These are phyloP conservation scores for Dromiciops gliroides DNA, from an alignment of 2,113 vertebrate species.

Conservation along the genomic window DNA sequence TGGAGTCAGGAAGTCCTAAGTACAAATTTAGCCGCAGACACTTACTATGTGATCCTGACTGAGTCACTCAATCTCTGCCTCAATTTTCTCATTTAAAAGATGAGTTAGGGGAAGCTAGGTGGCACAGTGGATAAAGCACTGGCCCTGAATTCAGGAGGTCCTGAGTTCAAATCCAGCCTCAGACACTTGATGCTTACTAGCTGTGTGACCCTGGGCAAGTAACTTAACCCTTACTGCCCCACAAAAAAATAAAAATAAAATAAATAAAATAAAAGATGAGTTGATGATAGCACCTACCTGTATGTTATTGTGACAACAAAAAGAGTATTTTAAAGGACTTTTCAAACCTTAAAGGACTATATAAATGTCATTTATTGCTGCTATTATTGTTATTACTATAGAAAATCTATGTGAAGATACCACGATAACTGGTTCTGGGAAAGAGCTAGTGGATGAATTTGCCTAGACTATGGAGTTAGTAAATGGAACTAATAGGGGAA, in stretches of 20 bases:
- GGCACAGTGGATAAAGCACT: too few relatives aligned
- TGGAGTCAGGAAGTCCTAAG: not conserved
- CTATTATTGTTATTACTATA: not conserved
- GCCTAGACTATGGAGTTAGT: not conserved
- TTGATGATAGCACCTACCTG: too few relatives aligned
- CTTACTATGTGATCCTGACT: not conserved
- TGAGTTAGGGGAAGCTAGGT: too few relatives aligned
- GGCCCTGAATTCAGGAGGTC: too few relatives aligned
- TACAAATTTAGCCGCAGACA: not conserved
- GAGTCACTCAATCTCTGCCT: not conserved
- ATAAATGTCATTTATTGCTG: not conserved
- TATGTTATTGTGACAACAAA: too few relatives aligned
- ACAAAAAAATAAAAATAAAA: too few relatives aligned
- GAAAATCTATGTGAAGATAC: not conserved
- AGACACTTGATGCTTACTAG: too few relatives aligned
- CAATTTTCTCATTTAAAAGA: not conserved
- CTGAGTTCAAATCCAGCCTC: too few relatives aligned
- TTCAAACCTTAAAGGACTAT: not conserved
- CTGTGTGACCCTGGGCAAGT: too few relatives aligned
- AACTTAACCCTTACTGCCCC: too few relatives aligned
- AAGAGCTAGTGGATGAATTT: not conserved
- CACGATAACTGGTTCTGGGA: not conserved
- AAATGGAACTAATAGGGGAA: not conserved
- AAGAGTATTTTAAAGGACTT: not conserved
- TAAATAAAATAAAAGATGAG: too few relatives aligned